These are phyloP conservation scores for Melinaea menophilus DNA, from an alignment of 2,888 invertebrate genomes.

Conservation along the genomic window DNA sequence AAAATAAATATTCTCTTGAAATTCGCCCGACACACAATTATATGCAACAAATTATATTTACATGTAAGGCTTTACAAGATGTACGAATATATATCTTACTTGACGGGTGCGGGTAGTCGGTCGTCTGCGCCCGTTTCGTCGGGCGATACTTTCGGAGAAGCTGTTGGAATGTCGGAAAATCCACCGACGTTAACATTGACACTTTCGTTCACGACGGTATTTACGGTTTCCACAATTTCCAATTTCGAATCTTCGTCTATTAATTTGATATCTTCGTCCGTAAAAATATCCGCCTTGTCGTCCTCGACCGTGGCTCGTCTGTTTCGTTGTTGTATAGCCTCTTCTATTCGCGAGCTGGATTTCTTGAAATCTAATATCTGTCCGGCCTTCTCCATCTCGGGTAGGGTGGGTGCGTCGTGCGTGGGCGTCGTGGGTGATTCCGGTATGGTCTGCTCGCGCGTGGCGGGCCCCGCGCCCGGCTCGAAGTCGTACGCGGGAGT, in stretches of 20 bases:
- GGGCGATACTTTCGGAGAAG: constrained; percentile 8
- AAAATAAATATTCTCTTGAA: too few relatives aligned
- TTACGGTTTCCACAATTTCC: constrained; percentile 32
- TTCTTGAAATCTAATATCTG: constrained; percentile 65
- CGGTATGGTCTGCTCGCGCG: constrained; percentile 52
- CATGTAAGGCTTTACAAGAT: too few relatives aligned
- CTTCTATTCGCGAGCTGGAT: constrained; percentile 58
- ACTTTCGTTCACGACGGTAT: constrained; percentile 23
- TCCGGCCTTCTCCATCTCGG: constrained; percentile 56
- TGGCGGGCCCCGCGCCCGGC: constrained; percentile 42
- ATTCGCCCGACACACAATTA: too few relatives aligned
- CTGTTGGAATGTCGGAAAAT: constrained; percentile 3
- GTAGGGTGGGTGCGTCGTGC: constrained; percentile 53
- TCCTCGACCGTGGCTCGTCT: constrained; percentile 34
- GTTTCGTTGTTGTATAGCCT: constrained; percentile 53
- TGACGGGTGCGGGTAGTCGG: constrained; percentile 15
- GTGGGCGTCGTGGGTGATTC: constrained; percentile 62
- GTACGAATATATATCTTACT: constrained; percentile 11
- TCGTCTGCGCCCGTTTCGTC: constrained; percentile 16
- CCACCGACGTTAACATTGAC: not conserved
- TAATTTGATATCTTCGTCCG: constrained; percentile 25
- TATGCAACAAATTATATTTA: too few relatives aligned
- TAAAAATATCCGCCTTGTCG: constrained; percentile 30
- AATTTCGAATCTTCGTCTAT: constrained; percentile 39
- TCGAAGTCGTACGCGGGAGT: constrained; percentile 88